Base-by-base conservation (phyloP, 1,140 invertebrate species). In the Medauroidea extradentata region DNA sequence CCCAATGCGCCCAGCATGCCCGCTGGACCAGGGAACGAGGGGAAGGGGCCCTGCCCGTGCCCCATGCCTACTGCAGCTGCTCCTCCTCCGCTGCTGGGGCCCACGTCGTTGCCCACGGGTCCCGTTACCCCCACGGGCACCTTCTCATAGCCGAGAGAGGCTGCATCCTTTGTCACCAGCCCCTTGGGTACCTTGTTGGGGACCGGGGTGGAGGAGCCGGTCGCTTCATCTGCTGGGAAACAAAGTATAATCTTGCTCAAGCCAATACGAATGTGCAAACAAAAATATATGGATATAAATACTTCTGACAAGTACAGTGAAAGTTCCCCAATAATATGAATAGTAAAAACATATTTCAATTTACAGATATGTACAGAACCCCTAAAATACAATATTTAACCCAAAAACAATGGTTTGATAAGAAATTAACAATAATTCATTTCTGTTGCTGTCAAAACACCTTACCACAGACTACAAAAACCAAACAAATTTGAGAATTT, bases 131-230 rank as follows among this genome's bases (percentile, higher is more conserved):
- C 72, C 1, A 73, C 68, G n/a, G 64, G 65, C 16, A 74, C 69
- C 68, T 75, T 76, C 63, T 81, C 79, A 55, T 75, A 81, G 4
- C 79, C 78, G 5, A 77, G 75, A 14, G 68, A 49, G n/a, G 74
- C 63, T 39, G 65, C 66, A 27, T 71, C 69, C 60, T 82, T 81
- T 7, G 76, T 80, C 2, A 81, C 75, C n/a, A 81, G 63, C 24
- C 79, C 79, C 27, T 72, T 73, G 18, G 76, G 77, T 52, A 79
- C 72, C 73, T 80, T 79, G 4, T 68, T 67, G 14, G 60, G 56
- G 18, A 50, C 44, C 5, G 48, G 25, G n/a, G 41, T 23, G 2
- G 48, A 27, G 13, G 56, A 44, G 50, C 50, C 50, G 18, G 41
- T 55, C 65, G 68, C 75, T 60, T 69, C 69, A 39, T 68, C 69